phyloP scores from a whole-genome alignment of 2,888 invertebrate genomes.

The Eueremaeus valkanovi region DNA sequence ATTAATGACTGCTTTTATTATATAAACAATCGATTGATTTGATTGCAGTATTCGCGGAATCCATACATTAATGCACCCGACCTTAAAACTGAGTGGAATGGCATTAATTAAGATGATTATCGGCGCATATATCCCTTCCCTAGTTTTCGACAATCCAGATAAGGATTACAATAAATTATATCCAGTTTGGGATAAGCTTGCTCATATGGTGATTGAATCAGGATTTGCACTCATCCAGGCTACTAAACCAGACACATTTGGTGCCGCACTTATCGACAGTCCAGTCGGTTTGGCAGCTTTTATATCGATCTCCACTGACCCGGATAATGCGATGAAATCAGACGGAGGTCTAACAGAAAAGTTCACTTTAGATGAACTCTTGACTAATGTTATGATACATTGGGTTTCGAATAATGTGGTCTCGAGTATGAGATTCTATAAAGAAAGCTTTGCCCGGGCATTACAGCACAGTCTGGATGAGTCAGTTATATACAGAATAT shows the following conservation, averaged over 20 bases:
- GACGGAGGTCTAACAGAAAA: constrained; percentile 65
- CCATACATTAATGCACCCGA: background rate
- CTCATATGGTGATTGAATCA: constrained; percentile 65
- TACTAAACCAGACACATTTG: too few species aligned
- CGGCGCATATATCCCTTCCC: constrained; percentile 1
- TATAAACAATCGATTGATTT: constrained; percentile 42
- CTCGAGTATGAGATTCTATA: constrained; percentile 68
- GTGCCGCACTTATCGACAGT: too few species aligned
- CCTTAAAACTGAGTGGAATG: background rate
- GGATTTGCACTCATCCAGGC: too few species aligned
- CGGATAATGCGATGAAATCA: constrained; percentile 54
- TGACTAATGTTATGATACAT: constrained; percentile 78
- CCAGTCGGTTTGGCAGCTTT: too few species aligned
- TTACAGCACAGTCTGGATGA: background rate
- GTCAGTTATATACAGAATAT: background rate
- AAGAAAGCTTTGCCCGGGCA: constrained; percentile 57
- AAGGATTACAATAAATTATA: constrained; percentile 28
- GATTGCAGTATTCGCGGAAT: background rate
- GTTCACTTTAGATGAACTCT: too few species aligned
- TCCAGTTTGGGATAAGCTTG: constrained; percentile 39
- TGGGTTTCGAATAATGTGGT: constrained; percentile 70
- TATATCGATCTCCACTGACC: constrained; percentile 69
- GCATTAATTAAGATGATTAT: constrained; percentile 18
- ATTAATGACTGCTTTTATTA: too few species aligned
- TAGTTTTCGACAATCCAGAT: constrained; percentile 31